Evolutionary conservation across 2,113 vertebrate genomes (phyloP).

Genomic region (Silurus asotus): DNA sequence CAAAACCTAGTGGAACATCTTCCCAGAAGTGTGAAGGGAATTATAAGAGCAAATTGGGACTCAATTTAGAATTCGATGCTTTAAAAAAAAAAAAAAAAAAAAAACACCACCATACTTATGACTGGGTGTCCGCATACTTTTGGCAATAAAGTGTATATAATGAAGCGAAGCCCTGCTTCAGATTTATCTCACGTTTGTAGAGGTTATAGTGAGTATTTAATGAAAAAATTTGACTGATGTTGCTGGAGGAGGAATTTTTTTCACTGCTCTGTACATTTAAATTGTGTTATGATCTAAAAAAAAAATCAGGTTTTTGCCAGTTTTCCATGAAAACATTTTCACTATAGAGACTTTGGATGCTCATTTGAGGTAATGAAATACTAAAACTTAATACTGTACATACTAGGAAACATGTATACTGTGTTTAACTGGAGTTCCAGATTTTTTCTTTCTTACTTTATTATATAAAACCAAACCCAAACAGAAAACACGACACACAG

Average conservation of each 20-base stretch:
- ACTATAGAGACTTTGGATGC: background rate
- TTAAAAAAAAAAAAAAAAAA: no score
- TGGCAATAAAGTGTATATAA: background rate
- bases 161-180: background rate
- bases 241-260: background rate
- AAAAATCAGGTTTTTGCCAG: background rate
- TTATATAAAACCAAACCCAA: background rate
- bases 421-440: background rate
- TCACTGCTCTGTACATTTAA: background rate
- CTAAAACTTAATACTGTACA: background rate
- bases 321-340: background rate
- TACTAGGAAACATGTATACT: background rate
- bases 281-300: background rate
- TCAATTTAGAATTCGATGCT: no score
- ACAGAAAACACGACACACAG: constrained; percentile 9
- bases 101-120: no score
- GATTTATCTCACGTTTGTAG: background rate
- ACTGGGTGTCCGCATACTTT: no score
- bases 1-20: no score
- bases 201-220: background rate
- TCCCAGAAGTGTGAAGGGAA: no score
- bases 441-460: background rate
- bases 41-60: no score
- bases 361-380: background rate
- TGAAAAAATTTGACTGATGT: background rate